These are phyloP conservation scores for Drosophila kepulauana DNA, from an alignment of 1,140 invertebrate species.

Conservation along the genomic window DNA sequence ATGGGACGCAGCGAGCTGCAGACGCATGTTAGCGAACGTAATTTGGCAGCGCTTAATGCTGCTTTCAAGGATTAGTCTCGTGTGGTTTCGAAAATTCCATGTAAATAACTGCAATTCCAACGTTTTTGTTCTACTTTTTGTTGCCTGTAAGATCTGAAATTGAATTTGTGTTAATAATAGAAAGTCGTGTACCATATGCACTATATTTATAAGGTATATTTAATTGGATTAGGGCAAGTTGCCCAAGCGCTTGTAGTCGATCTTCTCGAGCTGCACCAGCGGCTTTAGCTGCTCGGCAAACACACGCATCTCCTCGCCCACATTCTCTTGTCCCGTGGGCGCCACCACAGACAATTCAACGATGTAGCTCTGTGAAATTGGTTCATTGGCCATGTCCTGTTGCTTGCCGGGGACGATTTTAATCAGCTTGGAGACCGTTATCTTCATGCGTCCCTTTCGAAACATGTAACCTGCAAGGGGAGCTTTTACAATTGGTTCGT, in stretches of 20 bases:
- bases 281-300: conserved; percentile 98
- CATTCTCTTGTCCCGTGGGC: conserved; percentile 95
- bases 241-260: conserved; percentile 93
- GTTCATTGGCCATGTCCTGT: conserved; percentile 89
- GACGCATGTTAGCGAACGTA: conserved; percentile 64
- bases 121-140: conserved; percentile 19
- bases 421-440: conserved; percentile 97
- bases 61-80: conserved; percentile 71
- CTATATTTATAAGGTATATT: conserved; percentile 1
- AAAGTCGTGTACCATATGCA: too few relatives aligned
- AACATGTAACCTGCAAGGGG: conserved; percentile 93
- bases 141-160: conserved; percentile 16
- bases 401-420: conserved; percentile 92
- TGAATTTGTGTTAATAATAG: conserved; percentile 21
- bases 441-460: conserved; percentile 98
- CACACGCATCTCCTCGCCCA: conserved; percentile 97
- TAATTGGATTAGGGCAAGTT: conserved; percentile 85
- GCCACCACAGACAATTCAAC: conserved; percentile 97
- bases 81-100: background rate
- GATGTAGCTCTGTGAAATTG: conserved; percentile 96
- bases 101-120: conserved; percentile 35
- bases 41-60: conserved; percentile 73
- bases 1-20: conserved; percentile 93
- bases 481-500: too few relatives aligned
- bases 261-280: conserved; percentile 95